Conservation (phyloP, 2,888 invertebrate genomes). For the Lasioglossum pauxillum region DNA sequence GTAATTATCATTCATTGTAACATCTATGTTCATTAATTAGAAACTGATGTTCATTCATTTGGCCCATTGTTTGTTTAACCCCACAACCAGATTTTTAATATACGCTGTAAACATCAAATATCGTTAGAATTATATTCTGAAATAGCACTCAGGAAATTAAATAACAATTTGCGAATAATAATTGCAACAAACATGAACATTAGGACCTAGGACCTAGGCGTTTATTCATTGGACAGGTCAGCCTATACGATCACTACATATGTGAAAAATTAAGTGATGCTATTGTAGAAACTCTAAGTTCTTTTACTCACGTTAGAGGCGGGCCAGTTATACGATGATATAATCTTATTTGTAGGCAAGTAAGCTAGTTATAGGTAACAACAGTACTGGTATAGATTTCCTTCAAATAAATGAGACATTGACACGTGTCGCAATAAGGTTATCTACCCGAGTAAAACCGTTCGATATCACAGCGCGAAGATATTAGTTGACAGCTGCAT, state of each 20-base stretch:
- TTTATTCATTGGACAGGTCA: too few species aligned
- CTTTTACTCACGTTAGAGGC: background rate
- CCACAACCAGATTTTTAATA: too few species aligned
- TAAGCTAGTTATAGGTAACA: background rate
- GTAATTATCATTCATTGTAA: background rate
- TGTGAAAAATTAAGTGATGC: background rate
- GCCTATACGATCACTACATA: background rate
- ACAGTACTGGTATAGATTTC: background rate
- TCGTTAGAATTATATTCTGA: too few species aligned
- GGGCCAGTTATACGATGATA: background rate
- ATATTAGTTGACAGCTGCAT: background rate
- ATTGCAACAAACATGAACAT: too few species aligned
- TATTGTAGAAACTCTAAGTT: background rate
- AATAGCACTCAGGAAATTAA: too few species aligned
- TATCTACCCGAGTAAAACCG: slow-evolving; percentile 67
- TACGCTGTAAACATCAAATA: too few species aligned
- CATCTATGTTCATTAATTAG: too few species aligned
- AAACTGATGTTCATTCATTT: too few species aligned
- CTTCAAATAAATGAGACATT: slow-evolving; percentile 21
- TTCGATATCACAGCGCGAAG: slow-evolving; percentile 52
- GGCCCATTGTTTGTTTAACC: too few species aligned
- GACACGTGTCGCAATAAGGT: slow-evolving; percentile 45
- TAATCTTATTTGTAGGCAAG: background rate
- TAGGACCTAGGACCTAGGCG: too few species aligned
- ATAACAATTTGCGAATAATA: too few species aligned